Base-by-base conservation (phyloP, 2,888 invertebrate genomes). In the Leptopilina syphax region DNA sequence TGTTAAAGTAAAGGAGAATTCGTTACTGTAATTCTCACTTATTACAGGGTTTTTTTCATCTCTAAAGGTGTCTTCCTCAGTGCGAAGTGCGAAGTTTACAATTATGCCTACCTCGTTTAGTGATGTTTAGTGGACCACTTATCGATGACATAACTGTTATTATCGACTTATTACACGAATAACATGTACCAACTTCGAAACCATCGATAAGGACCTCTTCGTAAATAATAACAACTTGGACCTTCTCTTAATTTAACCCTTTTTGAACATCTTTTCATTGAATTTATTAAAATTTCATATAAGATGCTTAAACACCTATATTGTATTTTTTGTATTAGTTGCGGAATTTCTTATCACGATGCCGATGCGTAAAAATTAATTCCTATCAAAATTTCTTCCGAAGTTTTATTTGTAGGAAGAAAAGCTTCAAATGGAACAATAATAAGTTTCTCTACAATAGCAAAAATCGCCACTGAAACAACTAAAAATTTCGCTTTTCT, bases 71-170 rank as follows among this genome's bases (percentile, higher is more conserved):
- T 66, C 76, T 66, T 57, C 47, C 44, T 47, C 41, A 67, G 41
- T 68, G 18, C 18, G n/a, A 81, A 76, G 81, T 81, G 79, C 83
- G 80, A 84, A 85, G 79, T 81, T 85, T 88, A 85, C 89, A 91
- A 91, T 92, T 91, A 91, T 50, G 50, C 12, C 3, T 89, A 85
- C 88, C 90, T 91, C 91, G 89, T 91, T 91, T 91, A 91, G 86
- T 87, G 88, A 86, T 90, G 89, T 91, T 92, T 91, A 91, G 89
- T 87, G 85, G 78, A 77, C 85, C 88, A 86, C 88, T 91, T 90
- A 91, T 90, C 90, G 90, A 84, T 63, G 85, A 89, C 88, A 91
- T 92, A 90, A 89, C 89, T 87, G 89, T 89, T 89, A 91, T 91
- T 92, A 92, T 91, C 92, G 90, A 89, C 90, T 91, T 90, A 90